Evolutionary conservation across 2,113 vertebrate species (phyloP).

Genomic region (Xenotilapia caudafasciata): DNA sequence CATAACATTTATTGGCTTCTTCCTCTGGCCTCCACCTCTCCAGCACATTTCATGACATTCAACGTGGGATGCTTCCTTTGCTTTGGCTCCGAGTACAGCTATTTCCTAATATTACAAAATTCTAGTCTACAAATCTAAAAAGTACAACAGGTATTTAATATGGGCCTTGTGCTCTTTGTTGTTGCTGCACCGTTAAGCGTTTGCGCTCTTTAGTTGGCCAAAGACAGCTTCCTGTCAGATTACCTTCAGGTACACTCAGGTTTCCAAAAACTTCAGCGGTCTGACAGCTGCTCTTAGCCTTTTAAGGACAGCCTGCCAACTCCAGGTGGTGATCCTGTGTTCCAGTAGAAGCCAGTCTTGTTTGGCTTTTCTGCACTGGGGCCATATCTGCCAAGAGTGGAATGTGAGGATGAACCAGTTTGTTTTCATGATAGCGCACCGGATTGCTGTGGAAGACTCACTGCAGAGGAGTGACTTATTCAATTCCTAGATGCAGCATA

Average conservation of each 20-base stretch:
- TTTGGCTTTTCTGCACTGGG: conserved; percentile 46
- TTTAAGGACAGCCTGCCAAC: conserved; percentile 40
- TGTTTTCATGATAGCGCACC: conserved; percentile 39
- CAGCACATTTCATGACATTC: neutral
- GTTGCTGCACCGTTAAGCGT: neutral
- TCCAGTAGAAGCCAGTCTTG: conserved; percentile 39
- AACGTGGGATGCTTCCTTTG: neutral
- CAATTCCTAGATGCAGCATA: conserved; percentile 39
- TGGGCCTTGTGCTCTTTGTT: neutral
- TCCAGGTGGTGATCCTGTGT: conserved; percentile 33
- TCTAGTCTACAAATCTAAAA: neutral
- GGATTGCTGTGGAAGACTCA: conserved; percentile 2
- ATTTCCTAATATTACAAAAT: neutral
- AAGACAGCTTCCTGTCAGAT: conserved; percentile 55
- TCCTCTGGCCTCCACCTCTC: neutral
- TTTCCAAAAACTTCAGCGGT: conserved; percentile 8
- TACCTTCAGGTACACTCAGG: conserved; percentile 31
- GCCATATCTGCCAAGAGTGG: conserved; percentile 33
- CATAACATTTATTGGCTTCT: neutral
- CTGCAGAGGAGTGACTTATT: conserved; percentile 25
- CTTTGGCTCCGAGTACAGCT: neutral
- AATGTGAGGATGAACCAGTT: conserved; percentile 49
- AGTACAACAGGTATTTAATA: neutral
- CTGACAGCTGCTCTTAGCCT: conserved; percentile 41
- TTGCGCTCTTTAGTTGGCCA: conserved; percentile 5